Evolutionary conservation across 2,797 vertebrate genomes (phyloP).

Genomic region (Mormyrops boulengeri): DNA sequence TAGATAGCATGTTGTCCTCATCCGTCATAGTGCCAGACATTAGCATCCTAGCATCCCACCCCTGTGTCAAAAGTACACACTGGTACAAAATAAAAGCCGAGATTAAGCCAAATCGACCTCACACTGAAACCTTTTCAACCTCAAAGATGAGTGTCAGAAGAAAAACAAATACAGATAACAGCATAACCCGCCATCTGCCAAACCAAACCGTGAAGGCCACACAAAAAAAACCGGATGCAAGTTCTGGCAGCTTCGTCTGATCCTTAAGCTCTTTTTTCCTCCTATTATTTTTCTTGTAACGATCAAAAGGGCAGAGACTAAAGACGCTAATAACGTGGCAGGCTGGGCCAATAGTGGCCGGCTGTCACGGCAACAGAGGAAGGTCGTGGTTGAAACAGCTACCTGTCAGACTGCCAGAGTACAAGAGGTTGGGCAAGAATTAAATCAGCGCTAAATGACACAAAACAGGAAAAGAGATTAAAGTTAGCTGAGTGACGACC

Average conservation of each 20-base stretch:
- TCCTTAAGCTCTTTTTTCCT: neutral
- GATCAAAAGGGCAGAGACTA: neutral
- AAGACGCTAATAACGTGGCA: neutral
- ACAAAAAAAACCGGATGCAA: neutral
- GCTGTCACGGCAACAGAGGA: conserved; percentile 18
- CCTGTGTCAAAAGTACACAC: neutral
- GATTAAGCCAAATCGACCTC: neutral
- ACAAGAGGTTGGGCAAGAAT: conserved; percentile 47
- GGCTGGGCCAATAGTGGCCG: neutral
- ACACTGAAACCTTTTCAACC: neutral
- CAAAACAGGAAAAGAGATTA: conserved; percentile 46
- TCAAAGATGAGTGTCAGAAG: neutral
- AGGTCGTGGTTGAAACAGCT: conserved; percentile 59
- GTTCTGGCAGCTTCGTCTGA: neutral
- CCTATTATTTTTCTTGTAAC: neutral
- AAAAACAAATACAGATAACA: neutral
- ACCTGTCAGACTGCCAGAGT: conserved; percentile 61
- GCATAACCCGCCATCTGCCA: neutral
- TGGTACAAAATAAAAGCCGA: neutral
- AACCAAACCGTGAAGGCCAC: neutral
- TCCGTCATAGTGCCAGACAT: neutral
- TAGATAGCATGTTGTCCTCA: neutral
- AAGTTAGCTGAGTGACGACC: conserved; percentile 52
- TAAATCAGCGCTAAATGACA: conserved; percentile 63
- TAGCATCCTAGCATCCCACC: neutral